Evolutionary conservation across 2,113 vertebrate species (phyloP).

Genomic region (Panurus biarmicus): DNA sequence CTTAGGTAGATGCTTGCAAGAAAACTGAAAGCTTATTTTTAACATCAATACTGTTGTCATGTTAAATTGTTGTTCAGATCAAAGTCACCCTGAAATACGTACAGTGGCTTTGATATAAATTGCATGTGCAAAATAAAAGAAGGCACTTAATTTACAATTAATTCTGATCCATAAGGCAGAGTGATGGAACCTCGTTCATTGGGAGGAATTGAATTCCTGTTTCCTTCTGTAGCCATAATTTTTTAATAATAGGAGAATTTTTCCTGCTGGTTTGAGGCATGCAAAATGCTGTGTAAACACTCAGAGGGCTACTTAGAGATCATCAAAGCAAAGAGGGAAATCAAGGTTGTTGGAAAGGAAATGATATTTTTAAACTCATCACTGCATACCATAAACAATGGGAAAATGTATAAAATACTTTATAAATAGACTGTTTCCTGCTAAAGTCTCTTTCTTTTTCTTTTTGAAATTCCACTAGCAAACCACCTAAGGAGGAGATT

Average conservation of each 20-base stretch:
- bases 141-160: not conserved
- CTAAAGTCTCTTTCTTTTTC: not conserved
- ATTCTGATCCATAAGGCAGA: not conserved
- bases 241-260: not conserved
- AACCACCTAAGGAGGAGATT: not conserved
- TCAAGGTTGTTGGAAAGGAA: constrained; percentile 5
- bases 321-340: constrained; percentile 2
- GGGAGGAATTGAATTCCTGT: not conserved
- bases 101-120: not conserved
- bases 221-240: not conserved
- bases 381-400: not conserved
- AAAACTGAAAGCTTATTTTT: not conserved
- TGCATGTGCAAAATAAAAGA: not conserved
- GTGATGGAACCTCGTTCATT: not conserved
- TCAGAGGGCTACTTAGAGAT: not conserved
- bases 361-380: not conserved
- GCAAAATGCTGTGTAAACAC: not conserved
- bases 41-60: not conserved
- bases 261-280: not conserved
- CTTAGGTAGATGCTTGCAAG: not conserved
- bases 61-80: not conserved
- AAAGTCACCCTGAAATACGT: rapidly evolving
- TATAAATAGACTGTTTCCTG: constrained; percentile 14
- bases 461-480: not conserved
- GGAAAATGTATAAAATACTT: not conserved